Evolutionary conservation across 2,113 vertebrate species (phyloP).

Genomic region (Emydocephalus ijimae): DNA sequence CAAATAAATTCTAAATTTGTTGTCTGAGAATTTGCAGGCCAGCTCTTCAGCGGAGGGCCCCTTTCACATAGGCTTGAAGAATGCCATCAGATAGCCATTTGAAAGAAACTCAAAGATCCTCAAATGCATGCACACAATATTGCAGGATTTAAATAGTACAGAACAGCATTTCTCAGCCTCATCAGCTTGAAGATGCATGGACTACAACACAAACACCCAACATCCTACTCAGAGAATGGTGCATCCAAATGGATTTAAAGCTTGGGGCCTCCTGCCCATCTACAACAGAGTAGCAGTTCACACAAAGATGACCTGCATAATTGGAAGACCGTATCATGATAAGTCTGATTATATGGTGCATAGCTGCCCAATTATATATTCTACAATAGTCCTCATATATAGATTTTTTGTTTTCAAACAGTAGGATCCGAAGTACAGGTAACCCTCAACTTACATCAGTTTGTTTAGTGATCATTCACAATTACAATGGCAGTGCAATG

Average conservation of each 20-base stretch:
- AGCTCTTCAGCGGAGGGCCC: neutral
- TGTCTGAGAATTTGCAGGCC: neutral
- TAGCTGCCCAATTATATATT: neutral
- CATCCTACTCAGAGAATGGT: neutral
- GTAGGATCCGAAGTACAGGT: neutral
- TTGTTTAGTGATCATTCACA: neutral
- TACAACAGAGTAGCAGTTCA: neutral
- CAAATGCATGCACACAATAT: neutral
- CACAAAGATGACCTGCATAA: neutral
- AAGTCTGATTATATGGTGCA: neutral
- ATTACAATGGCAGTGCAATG: neutral
- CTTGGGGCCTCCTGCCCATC: neutral
- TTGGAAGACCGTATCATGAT: neutral
- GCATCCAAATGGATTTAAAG: neutral
- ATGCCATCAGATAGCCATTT: neutral
- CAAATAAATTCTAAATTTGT: neutral
- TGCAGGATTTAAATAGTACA: neutral
- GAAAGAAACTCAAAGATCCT: neutral
- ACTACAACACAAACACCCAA: neutral
- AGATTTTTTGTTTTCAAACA: neutral
- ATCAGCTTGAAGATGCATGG: neutral
- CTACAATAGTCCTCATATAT: neutral
- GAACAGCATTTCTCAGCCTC: neutral
- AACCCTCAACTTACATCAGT: neutral
- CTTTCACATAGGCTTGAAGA: neutral